phyloP scores from a whole-genome alignment of 37 sponge, comb jelly and placozoan species.

The Diacarnus erythraeanus region DNA sequence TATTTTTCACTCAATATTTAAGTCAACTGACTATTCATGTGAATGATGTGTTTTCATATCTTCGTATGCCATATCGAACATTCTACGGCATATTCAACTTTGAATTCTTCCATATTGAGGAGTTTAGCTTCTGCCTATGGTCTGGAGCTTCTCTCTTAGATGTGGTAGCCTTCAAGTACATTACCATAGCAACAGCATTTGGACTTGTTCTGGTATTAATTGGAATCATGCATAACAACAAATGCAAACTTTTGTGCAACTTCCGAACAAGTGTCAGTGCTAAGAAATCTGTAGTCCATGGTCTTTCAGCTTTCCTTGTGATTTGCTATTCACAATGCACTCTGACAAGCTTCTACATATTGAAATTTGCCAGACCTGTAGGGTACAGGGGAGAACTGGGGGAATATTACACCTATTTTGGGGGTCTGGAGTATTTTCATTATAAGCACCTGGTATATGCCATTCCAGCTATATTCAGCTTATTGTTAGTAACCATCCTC shows the following conservation, averaged over 20 bases:
- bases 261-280: not conserved
- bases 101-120: conserved; percentile 28
- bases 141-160: conserved; percentile 20
- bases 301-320: conserved; percentile 40
- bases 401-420: conserved; percentile 13
- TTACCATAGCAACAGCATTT: conserved; percentile 31
- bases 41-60: not conserved
- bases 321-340: conserved; percentile 33
- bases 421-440: not conserved
- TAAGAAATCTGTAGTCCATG: conserved; percentile 25
- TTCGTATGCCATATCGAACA: not conserved
- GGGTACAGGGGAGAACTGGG: not conserved
- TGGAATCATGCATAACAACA: not conserved
- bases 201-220: conserved; percentile 8
- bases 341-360: not conserved
- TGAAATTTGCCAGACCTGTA: not conserved
- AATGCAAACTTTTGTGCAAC: not conserved
- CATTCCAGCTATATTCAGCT: conserved; percentile 9
- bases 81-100: conserved; percentile 48
- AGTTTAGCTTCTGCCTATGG: conserved; percentile 39
- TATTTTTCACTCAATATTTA: conserved; percentile 43
- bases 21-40: conserved; percentile 12
- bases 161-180: conserved; percentile 38
- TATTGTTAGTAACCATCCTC: not conserved
- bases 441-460: conserved; percentile 16